These are phyloP conservation scores for Sicus ferrugineus DNA, from an alignment of 2,888 invertebrate species.

Conservation along the genomic window DNA sequence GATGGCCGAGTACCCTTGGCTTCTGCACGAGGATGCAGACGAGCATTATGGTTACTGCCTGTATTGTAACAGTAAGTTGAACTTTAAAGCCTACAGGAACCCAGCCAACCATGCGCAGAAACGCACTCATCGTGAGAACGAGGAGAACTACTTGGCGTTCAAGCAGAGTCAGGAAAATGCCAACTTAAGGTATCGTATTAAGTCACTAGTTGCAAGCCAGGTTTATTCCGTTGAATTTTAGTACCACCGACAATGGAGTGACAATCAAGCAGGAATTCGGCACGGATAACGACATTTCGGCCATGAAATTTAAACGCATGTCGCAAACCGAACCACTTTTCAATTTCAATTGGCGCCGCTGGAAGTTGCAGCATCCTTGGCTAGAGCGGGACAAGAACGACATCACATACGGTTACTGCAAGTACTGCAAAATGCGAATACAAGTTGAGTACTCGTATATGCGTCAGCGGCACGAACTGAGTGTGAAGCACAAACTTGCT, in stretches of 20 bases:
- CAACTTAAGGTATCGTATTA: slow-evolving; percentile 37
- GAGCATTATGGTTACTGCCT: slow-evolving; percentile 51
- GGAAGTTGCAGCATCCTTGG: slow-evolving; percentile 50
- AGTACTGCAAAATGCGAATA: slow-evolving; percentile 49
- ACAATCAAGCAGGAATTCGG: slow-evolving; percentile 53
- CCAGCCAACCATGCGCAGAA: slow-evolving; percentile 50
- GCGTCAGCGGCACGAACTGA: slow-evolving; percentile 51
- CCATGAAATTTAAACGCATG: slow-evolving; percentile 48
- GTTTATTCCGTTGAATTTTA: slow-evolving; percentile 12
- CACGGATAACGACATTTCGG: slow-evolving; percentile 46
- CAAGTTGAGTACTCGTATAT: slow-evolving; percentile 54
- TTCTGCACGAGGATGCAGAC: slow-evolving; percentile 51
- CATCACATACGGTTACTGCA: slow-evolving; percentile 51
- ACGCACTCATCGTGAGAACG: slow-evolving; percentile 53
- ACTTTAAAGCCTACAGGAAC: slow-evolving; percentile 39
- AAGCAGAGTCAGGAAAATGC: slow-evolving; percentile 44
- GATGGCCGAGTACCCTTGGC: slow-evolving; percentile 53
- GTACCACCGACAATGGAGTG: neutral
- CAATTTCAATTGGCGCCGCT: slow-evolving; percentile 54
- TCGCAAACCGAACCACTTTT: slow-evolving; percentile 47
- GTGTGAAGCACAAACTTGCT: slow-evolving; percentile 43
- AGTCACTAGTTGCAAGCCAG: neutral
- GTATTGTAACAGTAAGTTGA: slow-evolving; percentile 52
- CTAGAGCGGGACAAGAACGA: slow-evolving; percentile 45
- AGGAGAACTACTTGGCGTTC: slow-evolving; percentile 51